Conservation (phyloP, 2,797 vertebrate genomes). For the Sus cebifrons region DNA sequence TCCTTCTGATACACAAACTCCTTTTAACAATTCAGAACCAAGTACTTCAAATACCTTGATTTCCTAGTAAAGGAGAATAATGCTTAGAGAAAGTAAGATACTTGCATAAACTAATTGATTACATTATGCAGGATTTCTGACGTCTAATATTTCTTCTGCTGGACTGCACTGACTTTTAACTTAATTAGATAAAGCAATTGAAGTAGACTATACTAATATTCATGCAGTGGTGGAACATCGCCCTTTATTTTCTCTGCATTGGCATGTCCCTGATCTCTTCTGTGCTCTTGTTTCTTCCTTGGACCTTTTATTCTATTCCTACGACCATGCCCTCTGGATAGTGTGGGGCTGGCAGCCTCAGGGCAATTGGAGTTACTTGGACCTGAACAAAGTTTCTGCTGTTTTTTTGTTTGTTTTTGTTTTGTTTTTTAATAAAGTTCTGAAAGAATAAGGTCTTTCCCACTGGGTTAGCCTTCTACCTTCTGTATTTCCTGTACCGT, state of each 20-base stretch:
- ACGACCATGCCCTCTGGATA: neutral
- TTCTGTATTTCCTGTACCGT: neutral
- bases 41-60: slow-evolving; percentile 44
- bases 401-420: neutral
- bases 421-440: neutral
- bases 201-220: neutral
- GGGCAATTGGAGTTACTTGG: slow-evolving; percentile 48
- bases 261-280: neutral
- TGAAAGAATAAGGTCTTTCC: slow-evolving; percentile 61
- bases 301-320: neutral
- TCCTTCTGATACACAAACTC: neutral
- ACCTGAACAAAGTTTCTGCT: slow-evolving; percentile 52
- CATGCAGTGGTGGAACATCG: no score
- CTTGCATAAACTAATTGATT: neutral
- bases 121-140: neutral
- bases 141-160: neutral
- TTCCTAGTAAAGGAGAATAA: slow-evolving; percentile 19
- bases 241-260: neutral
- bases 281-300: neutral
- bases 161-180: slow-evolving; percentile 2
- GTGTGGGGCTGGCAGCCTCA: neutral
- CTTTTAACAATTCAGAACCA: neutral
- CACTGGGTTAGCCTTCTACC: neutral
- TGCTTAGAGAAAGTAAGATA: neutral
- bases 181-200: neutral